phyloP scores from a whole-genome alignment of 2,888 invertebrate genomes.

The Hypomecis punctinalis region DNA sequence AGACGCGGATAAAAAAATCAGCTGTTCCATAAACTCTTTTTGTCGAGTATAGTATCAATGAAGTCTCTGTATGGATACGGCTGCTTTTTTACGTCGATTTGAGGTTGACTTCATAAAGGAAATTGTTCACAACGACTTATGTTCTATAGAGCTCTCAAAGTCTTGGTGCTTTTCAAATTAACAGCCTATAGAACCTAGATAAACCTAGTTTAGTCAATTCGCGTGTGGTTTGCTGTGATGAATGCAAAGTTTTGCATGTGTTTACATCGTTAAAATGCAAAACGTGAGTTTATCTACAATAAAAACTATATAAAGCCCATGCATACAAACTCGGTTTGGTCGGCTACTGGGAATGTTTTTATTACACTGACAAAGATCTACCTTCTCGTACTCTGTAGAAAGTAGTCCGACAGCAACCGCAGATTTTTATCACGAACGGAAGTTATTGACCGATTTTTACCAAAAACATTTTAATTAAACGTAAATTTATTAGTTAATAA shows the following conservation, averaged over 20 bases:
- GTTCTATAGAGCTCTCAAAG: no score
- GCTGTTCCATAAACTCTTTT: no score
- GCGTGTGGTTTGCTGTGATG: not conserved
- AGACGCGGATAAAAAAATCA: no score
- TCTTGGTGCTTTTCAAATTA: no score
- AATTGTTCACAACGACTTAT: no score
- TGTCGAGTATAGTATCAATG: no score
- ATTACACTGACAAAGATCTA: constrained; percentile 69
- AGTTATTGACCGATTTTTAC: constrained; percentile 11
- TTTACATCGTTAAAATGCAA: constrained; percentile 13
- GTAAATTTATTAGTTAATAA: not conserved
- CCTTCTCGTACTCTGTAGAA: constrained; percentile 56
- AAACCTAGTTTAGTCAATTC: not conserved
- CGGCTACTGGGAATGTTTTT: constrained; percentile 72
- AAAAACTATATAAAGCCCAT: constrained; percentile 24
- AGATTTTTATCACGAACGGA: constrained; percentile 19
- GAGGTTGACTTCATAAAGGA: no score
- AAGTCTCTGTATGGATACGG: no score
- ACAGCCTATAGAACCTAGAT: no score
- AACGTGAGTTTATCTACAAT: constrained; percentile 13
- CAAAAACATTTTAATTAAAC: constrained; percentile 11
- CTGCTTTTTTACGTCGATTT: no score
- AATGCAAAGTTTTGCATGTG: constrained; percentile 5
- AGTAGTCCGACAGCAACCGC: constrained; percentile 19
- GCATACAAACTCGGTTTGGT: constrained; percentile 63